These are phyloP conservation scores for Pseudococcus longispinus DNA, from an alignment of 2,888 invertebrate species.

Conservation along the genomic window DNA sequence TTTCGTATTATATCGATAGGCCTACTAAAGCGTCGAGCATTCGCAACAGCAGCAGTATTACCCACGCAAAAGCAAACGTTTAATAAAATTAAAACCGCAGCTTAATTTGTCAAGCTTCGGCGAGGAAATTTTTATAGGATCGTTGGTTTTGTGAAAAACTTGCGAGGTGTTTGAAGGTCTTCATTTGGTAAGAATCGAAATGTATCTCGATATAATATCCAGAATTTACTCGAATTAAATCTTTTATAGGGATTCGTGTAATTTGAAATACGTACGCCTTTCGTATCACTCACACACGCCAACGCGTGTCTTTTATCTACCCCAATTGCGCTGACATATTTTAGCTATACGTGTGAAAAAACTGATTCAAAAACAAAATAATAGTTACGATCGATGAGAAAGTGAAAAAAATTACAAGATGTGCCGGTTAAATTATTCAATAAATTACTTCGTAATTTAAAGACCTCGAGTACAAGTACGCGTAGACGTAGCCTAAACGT, in stretches of 20 bases:
- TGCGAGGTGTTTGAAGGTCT: conserved; percentile 47
- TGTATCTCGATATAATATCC: background rate
- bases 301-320: no score
- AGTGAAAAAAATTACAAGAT: no score
- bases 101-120: conserved; percentile 21
- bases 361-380: no score
- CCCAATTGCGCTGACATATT: no score
- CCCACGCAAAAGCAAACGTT: background rate
- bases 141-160: background rate
- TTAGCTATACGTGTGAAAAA: no score
- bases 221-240: conserved; percentile 2
- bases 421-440: no score
- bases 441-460: no score
- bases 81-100: conserved; percentile 13
- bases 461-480: no score
- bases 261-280: background rate
- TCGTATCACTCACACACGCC: background rate
- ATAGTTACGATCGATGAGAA: no score
- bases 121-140: background rate
- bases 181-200: conserved; percentile 44
- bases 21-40: background rate
- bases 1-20: background rate
- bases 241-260: conserved; percentile 32
- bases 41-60: background rate
- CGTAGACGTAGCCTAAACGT: no score